These are phyloP conservation scores for Apodemia mormo DNA, from an alignment of 2,888 invertebrate genomes.

Conservation along the genomic window DNA sequence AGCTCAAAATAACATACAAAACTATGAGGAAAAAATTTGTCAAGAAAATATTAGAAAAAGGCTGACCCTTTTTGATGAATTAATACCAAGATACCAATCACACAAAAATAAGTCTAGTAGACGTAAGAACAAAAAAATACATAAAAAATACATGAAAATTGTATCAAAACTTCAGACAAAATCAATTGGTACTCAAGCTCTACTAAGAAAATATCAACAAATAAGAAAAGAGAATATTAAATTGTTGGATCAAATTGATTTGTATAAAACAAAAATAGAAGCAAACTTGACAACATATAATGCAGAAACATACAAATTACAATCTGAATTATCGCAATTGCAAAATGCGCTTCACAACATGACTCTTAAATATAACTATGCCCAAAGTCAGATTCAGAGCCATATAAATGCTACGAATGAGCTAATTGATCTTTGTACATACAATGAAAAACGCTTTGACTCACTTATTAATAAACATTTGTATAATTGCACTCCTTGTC, in stretches of 20 bases:
- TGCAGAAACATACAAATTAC: background rate
- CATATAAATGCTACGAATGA: background rate
- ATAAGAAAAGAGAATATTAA: background rate
- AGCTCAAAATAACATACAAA: background rate
- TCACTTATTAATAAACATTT: background rate
- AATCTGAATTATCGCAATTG: background rate
- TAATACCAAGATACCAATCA: background rate
- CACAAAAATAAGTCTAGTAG: background rate
- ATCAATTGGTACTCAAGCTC: background rate
- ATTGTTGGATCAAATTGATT: background rate
- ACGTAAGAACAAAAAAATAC: background rate
- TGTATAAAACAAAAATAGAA: background rate
- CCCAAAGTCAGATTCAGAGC: background rate
- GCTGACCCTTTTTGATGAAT: background rate
- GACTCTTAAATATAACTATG: background rate
- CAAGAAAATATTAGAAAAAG: background rate
- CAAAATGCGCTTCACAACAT: background rate
- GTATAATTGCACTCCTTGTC: background rate
- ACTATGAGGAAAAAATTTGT: background rate
- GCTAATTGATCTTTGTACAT: background rate
- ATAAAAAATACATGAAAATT: background rate
- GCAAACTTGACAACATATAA: background rate
- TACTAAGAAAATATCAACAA: background rate
- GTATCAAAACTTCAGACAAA: background rate
- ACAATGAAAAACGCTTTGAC: background rate